phyloP scores from a whole-genome alignment of 2,888 invertebrate genomes.

The Drosophila meridionalis region DNA sequence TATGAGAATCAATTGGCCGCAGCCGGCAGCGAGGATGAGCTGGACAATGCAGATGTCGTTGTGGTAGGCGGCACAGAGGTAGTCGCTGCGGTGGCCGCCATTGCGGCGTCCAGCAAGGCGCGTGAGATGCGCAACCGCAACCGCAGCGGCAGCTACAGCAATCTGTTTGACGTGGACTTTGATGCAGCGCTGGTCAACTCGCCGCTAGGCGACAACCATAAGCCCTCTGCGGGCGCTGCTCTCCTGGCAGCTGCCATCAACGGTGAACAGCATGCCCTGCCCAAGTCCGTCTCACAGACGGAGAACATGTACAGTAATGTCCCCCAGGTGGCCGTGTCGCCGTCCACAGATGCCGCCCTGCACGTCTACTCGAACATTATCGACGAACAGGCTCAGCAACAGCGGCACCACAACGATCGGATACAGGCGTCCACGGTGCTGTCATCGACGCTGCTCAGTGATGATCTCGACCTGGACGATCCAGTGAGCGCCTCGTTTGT shows the following conservation, averaged over 20 bases:
- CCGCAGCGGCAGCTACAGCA: slow-evolving; percentile 84
- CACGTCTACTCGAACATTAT: slow-evolving; percentile 85
- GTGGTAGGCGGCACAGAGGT: slow-evolving; percentile 83
- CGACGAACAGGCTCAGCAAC: slow-evolving; percentile 78
- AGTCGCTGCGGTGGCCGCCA: slow-evolving; percentile 84
- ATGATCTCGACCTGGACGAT: slow-evolving; percentile 85
- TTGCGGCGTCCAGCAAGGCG: slow-evolving; percentile 81
- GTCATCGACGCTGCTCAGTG: slow-evolving; percentile 83
- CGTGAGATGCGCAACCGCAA: slow-evolving; percentile 81
- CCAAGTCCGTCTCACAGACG: slow-evolving; percentile 81
- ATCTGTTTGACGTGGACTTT: slow-evolving; percentile 84
- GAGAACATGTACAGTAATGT: slow-evolving; percentile 85
- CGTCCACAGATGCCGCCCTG: slow-evolving; percentile 75
- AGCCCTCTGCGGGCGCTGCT: slow-evolving; percentile 66
- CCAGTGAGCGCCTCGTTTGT: slow-evolving; percentile 84
- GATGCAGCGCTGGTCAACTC: slow-evolving; percentile 63
- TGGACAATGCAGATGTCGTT: slow-evolving; percentile 77
- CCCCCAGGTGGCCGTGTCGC: slow-evolving; percentile 66
- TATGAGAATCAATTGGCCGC: slow-evolving; percentile 70
- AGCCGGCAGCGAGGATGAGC: slow-evolving; percentile 70
- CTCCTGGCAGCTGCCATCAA: slow-evolving; percentile 74
- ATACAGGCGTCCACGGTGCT: slow-evolving; percentile 59
- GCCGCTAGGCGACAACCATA: slow-evolving; percentile 32
- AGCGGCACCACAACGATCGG: slow-evolving; percentile 41
- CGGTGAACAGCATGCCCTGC: slow-evolving; percentile 55